Base-by-base conservation (phyloP, 2,888 invertebrate species). In the Brassicogethes aeneus region DNA sequence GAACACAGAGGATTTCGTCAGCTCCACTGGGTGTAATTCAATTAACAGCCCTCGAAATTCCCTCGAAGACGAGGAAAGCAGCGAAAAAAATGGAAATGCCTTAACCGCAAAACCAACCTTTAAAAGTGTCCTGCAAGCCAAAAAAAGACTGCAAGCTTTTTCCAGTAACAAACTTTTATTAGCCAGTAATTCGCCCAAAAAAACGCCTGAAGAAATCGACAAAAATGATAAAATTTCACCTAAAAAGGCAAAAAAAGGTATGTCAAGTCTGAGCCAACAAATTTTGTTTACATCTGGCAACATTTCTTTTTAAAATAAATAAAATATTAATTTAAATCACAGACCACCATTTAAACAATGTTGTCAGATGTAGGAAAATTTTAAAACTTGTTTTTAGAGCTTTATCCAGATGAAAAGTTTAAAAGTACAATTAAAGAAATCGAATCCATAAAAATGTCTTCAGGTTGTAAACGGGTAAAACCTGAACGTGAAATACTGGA, bases 371-470 rank as follows among this genome's bases (percentile, higher is more conserved):
- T 23, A 23, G 12, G 12, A 33, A 12, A 33, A 16, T 10, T 10
- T 35, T 35, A 5, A 7, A 14, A 16, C 12, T 15, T 14, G 29
- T 29, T 45, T 51, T 32, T 45, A 60, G 61, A 46, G 38, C 17
- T 48, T 16, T 47, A 52, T 47, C 59, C 59, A 2, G 51, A 51
- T 37, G 60, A 60, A 41, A 60, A 57, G 43, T 62, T 62, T 3
- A 66, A 62, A 47, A 55, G 63, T 36, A 60, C 63, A 12, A 62
- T 66, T 43, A 54, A 62, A 39, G 65, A 66, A 53, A 62, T 66
- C 34, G 66, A 66, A 48, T 57, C 60, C 40, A 54, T 65, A 29
- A 66, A 66, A 48, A n/a, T n/a, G n/a, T n/a, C n/a, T n/a, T n/a
- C n/a, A n/a, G n/a, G n/a, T n/a, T n/a, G n/a, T n/a, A n/a, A n/a